phyloP scores from a whole-genome alignment of 2,113 vertebrate genomes.

The Mustela lutreola region DNA sequence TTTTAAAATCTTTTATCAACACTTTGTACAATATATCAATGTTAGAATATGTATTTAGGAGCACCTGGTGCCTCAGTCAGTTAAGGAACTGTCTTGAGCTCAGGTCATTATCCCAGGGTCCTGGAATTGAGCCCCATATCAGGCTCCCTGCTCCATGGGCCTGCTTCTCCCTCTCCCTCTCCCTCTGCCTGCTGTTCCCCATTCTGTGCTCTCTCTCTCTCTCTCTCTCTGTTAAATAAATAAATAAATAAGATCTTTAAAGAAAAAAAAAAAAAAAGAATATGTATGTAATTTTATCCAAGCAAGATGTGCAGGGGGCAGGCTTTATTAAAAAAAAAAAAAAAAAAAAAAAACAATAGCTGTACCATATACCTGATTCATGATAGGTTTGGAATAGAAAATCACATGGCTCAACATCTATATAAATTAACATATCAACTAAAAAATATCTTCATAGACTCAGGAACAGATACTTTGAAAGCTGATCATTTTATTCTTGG shows the following conservation, averaged over 20 bases:
- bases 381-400: background rate
- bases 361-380: background rate
- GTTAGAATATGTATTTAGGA: background rate
- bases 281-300: constrained; percentile 9
- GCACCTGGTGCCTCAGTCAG: no score
- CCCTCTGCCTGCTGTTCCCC: no score
- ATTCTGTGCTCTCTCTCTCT: no score
- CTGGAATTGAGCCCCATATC: no score
- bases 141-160: no score
- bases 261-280: no score
- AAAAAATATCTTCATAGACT: background rate
- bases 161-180: no score
- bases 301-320: background rate
- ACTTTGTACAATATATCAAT: background rate
- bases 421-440: background rate
- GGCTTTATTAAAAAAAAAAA: background rate
- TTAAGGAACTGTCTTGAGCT: no score
- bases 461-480: background rate
- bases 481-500: background rate
- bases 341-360: background rate
- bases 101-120: no score
- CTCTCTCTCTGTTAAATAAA: no score
- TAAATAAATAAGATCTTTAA: no score
- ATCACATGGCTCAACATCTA: background rate
- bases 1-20: background rate